phyloP scores from a whole-genome alignment of 2,888 invertebrate species.

The Aspidapion aeneum region DNA sequence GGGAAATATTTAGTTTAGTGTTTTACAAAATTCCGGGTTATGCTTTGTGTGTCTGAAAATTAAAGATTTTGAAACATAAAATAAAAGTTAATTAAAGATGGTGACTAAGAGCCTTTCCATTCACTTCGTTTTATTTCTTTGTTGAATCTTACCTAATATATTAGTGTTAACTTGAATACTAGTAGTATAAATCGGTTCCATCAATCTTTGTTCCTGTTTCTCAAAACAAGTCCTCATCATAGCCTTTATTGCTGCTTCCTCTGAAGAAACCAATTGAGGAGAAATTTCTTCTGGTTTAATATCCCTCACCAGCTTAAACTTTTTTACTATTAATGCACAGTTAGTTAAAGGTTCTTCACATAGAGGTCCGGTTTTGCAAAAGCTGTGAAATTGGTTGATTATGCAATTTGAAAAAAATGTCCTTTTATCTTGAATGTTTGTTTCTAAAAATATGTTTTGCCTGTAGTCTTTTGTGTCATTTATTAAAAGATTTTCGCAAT shows the following conservation, averaged over 20 bases:
- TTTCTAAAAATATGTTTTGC: slow-evolving; percentile 52
- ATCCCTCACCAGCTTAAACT: slow-evolving; percentile 58
- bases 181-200: slow-evolving; percentile 83
- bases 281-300: slow-evolving; percentile 50
- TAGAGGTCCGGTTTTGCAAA: slow-evolving; percentile 81
- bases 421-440: slow-evolving; percentile 51
- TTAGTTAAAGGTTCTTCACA: slow-evolving; percentile 98
- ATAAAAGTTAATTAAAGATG: too few species aligned
- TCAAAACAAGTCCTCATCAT: slow-evolving; percentile 86
- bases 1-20: too few species aligned
- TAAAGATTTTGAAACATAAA: too few species aligned
- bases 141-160: slow-evolving; percentile 36
- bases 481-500: slow-evolving; percentile 85
- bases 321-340: slow-evolving; percentile 85
- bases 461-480: slow-evolving; percentile 72
- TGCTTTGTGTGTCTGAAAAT: too few species aligned
- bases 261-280: slow-evolving; percentile 26
- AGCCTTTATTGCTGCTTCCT: slow-evolving; percentile 43
- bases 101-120: too few species aligned
- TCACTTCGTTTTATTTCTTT: too few species aligned
- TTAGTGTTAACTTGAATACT: slow-evolving; percentile 44
- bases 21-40: too few species aligned
- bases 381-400: slow-evolving; percentile 83
- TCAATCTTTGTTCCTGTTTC: slow-evolving; percentile 81
- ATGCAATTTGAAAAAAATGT: slow-evolving; percentile 73